Conservation (phyloP, 1,140 invertebrate species). For the Pomacea maculata region DNA sequence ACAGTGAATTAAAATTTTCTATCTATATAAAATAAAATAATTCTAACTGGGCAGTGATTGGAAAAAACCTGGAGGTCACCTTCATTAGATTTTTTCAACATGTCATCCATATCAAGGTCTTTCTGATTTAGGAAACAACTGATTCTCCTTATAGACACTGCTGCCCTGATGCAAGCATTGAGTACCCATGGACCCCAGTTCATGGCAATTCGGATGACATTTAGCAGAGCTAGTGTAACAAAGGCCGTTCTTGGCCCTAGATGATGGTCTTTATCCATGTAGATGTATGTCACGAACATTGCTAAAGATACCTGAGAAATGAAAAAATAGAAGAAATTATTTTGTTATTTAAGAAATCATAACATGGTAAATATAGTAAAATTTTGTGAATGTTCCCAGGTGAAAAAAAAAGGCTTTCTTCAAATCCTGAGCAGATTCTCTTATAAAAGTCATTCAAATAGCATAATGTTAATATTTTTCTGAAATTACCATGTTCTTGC, state of each 20-base stretch:
- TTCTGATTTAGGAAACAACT: slow-evolving; percentile 4
- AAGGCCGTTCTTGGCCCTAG: slow-evolving; percentile 1
- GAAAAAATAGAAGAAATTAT: neutral
- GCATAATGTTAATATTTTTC: too few relatives aligned
- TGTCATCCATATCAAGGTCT: neutral
- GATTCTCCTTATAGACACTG: neutral
- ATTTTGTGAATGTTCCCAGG: too few relatives aligned
- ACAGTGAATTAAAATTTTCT: too few relatives aligned
- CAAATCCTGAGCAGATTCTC: too few relatives aligned
- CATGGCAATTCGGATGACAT: neutral
- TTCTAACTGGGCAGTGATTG: too few relatives aligned
- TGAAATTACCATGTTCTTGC: too few relatives aligned
- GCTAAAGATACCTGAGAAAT: neutral
- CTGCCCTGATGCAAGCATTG: slow-evolving; percentile 7
- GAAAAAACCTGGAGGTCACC: neutral
- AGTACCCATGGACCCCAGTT: slow-evolving; percentile 1
- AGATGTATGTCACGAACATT: slow-evolving; percentile 8
- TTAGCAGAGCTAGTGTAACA: neutral
- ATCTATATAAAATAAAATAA: too few relatives aligned
- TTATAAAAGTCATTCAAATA: too few relatives aligned
- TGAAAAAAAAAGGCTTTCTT: too few relatives aligned
- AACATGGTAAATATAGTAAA: too few relatives aligned
- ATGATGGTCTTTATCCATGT: neutral
- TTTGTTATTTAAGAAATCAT: neutral
- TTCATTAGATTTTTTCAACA: neutral